A percentile compares a stretch with the other conserved stretches of the same genome.
Evolutionary conservation across 2,797 vertebrate genomes (phyloP).

Genomic region (Coluber constrictor): DNA sequence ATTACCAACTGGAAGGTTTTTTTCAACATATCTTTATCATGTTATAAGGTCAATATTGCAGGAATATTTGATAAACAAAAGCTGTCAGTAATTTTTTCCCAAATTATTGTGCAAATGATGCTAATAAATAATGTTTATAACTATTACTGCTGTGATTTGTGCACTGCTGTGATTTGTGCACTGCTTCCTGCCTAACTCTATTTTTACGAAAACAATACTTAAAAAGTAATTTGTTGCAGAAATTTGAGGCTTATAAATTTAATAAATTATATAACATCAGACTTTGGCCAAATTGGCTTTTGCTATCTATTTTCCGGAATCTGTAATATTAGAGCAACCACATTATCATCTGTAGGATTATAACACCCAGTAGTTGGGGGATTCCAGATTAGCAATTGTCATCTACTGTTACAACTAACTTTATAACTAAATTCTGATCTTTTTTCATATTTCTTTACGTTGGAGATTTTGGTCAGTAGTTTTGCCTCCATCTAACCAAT

Average conservation of each 20-base stretch:
- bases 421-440: background rate
- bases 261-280: background rate
- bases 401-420: background rate
- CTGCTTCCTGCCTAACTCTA: slow-evolving; percentile 28
- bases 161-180: background rate
- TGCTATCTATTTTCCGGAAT: background rate
- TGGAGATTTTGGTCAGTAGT: background rate
- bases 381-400: background rate
- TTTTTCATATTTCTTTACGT: background rate
- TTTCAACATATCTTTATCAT: slow-evolving; percentile 39
- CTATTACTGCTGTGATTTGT: background rate
- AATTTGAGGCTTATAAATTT: slow-evolving; percentile 23
- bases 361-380: background rate
- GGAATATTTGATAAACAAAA: slow-evolving; percentile 34
- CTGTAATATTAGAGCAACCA: background rate
- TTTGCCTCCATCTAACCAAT: background rate
- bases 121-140: slow-evolving; percentile 34
- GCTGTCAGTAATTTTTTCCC: slow-evolving; percentile 8
- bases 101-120: slow-evolving; percentile 10
- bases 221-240: slow-evolving; percentile 15
- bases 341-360: background rate
- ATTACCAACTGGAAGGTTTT: slow-evolving; percentile 30
- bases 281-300: background rate
- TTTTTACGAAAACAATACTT: slow-evolving; percentile 33
- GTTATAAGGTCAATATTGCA: slow-evolving; percentile 35